These are phyloP conservation scores for Bos indicus DNA, from an alignment of 2,113 vertebrate species.

Conservation along the genomic window DNA sequence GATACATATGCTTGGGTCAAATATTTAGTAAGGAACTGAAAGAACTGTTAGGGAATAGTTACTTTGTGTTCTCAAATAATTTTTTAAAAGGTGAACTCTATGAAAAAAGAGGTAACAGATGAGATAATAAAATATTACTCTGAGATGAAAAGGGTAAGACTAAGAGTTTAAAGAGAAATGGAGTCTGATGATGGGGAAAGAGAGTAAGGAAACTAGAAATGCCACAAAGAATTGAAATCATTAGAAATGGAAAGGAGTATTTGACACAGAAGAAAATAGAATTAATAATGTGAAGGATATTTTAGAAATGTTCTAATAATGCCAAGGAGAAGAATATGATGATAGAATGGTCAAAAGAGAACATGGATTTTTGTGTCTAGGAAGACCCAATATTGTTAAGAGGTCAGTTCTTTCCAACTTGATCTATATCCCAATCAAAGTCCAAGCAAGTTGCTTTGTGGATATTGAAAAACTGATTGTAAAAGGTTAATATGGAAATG, in stretches of 20 bases:
- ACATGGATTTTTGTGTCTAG: neutral
- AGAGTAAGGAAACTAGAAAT: neutral
- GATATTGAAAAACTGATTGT: neutral
- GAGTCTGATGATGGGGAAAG: neutral
- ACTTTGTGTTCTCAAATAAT: neutral
- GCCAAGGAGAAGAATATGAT: neutral
- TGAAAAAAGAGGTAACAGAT: neutral
- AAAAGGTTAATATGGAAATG: neutral
- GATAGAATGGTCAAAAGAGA: neutral
- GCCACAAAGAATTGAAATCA: neutral
- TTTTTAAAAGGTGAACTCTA: neutral
- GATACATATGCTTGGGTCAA: neutral
- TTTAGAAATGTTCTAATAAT: neutral
- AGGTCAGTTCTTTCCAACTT: neutral
- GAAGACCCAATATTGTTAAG: neutral
- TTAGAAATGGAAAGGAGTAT: neutral
- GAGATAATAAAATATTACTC: neutral
- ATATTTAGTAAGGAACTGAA: slow-evolving; percentile 18
- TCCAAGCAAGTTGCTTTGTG: neutral
- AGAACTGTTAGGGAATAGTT: neutral
- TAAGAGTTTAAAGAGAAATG: neutral
- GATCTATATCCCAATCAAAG: neutral
- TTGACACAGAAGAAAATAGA: neutral
- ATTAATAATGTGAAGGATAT: neutral
- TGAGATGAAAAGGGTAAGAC: neutral